Evolutionary conservation across 2,888 invertebrate genomes (phyloP).

Genomic region (Watsonalla binaria): DNA sequence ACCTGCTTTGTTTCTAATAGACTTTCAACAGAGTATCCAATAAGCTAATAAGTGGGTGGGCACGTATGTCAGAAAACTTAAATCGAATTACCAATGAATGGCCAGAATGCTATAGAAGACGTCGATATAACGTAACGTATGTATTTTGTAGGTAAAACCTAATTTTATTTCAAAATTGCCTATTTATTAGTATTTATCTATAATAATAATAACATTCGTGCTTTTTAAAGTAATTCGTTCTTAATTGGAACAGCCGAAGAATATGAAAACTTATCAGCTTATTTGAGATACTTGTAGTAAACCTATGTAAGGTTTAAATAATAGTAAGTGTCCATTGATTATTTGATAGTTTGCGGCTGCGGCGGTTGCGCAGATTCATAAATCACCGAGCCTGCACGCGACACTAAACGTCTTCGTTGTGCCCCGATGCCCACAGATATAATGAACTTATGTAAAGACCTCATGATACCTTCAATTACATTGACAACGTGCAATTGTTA

Average conservation of each 20-base stretch:
- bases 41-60: background rate
- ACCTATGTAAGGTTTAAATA: background rate
- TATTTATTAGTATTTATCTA: too few relatives aligned
- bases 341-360: conserved; percentile 2
- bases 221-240: too few relatives aligned
- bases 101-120: too few relatives aligned
- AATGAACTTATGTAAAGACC: conserved; percentile 51
- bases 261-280: too few relatives aligned
- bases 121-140: too few relatives aligned
- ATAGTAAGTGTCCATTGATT: background rate
- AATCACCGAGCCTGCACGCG: conserved; percentile 34
- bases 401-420: conserved; percentile 28
- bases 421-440: conserved; percentile 19
- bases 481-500: conserved; percentile 63
- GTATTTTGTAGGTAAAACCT: too few relatives aligned
- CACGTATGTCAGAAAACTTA: background rate
- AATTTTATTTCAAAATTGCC: too few relatives aligned
- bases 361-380: conserved; percentile 22
- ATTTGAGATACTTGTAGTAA: too few relatives aligned
- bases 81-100: background rate
- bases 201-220: too few relatives aligned
- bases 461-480: conserved; percentile 62
- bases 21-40: background rate
- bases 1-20: background rate
- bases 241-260: too few relatives aligned